Evolutionary conservation across 1,140 invertebrate species (phyloP), one percentile per base, ranked within the genome.

Genomic region (Papilio dardanus): DNA sequence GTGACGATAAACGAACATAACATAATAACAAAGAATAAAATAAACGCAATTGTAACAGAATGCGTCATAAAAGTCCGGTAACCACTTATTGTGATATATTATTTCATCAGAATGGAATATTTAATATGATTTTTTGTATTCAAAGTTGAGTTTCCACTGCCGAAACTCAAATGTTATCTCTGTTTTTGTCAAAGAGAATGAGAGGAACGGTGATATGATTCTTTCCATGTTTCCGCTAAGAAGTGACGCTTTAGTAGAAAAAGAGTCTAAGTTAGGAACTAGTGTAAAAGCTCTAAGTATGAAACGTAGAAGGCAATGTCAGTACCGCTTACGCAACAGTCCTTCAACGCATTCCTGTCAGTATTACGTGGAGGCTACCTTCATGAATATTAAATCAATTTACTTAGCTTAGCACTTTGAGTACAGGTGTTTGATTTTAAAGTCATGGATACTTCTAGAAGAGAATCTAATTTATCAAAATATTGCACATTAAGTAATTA

Each of bases 301-400:
- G 54, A 28, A 14, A 24, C 54, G 10, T 24, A 14, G 24, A 54
- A 24, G 21, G 54, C 54, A 58, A 58, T 58, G 54, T 58, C 54
- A 58, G 54, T 28, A 66, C 24, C 66, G 35, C 35, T 68, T 68
- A 68, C 33, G 66, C 35, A 68, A 68, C 66, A 37, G 35, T 68
- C 35, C 66, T 37, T 40, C 66, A 24, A 37, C 19, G 33, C 66
- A 68, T 68, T 68, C 66, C 66, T 68, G 19, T 33, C 33, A n/a
- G 21, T 33, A 68, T 68, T 68, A 68, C 66, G 66, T 68, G 66
- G 66, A 68, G 31, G 31, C 66, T 35, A 67, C 33, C 66, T 19
- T 37, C 31, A 68, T 68, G 66, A 68, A 68, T 68, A 68, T 68
- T 68, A 68, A 68, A 68, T 68, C 35, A 68, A 21, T 35, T 40